Evolutionary conservation across 2,888 invertebrate species (phyloP).

Genomic region (Boloria euphrosyne): DNA sequence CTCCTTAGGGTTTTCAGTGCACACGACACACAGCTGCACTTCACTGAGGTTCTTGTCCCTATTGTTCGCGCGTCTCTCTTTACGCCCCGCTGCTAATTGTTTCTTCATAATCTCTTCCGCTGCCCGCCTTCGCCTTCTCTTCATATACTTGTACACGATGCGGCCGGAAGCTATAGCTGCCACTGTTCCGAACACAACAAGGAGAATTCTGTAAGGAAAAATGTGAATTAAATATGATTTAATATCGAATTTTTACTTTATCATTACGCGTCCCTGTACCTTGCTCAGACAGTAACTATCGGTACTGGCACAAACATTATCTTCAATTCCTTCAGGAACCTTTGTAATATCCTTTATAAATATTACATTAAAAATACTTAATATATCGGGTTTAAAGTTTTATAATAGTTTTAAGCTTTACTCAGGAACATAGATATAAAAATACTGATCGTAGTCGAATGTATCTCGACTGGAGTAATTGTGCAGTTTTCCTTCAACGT

Average conservation of each 20-base stretch:
- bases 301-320: too few relatives aligned
- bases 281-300: too few relatives aligned
- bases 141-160: slow-evolving; percentile 77
- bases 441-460: too few relatives aligned
- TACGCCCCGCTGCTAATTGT: slow-evolving; percentile 85
- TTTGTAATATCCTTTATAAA: too few relatives aligned
- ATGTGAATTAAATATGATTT: neutral
- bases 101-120: slow-evolving; percentile 82
- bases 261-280: too few relatives aligned
- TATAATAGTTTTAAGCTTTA: too few relatives aligned
- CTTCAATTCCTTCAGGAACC: too few relatives aligned
- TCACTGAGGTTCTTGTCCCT: slow-evolving; percentile 84
- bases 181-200: slow-evolving; percentile 81
- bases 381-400: too few relatives aligned
- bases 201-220: slow-evolving; percentile 68
- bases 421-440: too few relatives aligned
- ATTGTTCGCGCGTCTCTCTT: slow-evolving; percentile 84
- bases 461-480: too few relatives aligned
- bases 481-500: too few relatives aligned
- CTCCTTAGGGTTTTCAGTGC: slow-evolving; percentile 91
- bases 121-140: slow-evolving; percentile 75
- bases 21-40: slow-evolving; percentile 91
- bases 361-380: too few relatives aligned
- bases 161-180: slow-evolving; percentile 78
- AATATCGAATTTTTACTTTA: neutral